Evolutionary conservation across 2,797 vertebrate genomes (phyloP).

Genomic region (Tokudaia tokunoshimensis): DNA sequence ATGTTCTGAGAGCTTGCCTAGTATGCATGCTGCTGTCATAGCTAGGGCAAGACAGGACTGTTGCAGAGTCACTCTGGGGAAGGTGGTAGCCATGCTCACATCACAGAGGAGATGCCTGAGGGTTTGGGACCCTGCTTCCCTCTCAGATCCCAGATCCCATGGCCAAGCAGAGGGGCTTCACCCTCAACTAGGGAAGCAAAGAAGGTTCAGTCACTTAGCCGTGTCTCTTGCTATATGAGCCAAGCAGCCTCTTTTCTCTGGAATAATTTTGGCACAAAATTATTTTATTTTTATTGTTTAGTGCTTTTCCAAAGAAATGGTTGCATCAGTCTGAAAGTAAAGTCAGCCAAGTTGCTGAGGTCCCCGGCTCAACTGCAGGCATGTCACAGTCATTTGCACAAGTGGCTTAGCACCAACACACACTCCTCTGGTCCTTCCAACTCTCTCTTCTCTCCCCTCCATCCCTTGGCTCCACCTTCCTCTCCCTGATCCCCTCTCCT

Average conservation of each 20-base stretch:
- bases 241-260: background rate
- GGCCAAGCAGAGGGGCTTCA: background rate
- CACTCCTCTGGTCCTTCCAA: background rate
- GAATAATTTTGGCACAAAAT: background rate
- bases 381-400: no score
- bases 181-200: background rate
- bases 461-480: no score
- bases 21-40: rapidly evolving
- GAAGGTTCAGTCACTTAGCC: background rate
- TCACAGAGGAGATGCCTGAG: background rate
- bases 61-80: background rate
- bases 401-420: background rate
- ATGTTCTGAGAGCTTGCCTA: background rate
- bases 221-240: no score
- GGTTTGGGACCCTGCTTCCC: background rate
- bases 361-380: background rate
- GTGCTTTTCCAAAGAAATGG: background rate
- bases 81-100: background rate
- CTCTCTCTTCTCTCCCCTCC: background rate
- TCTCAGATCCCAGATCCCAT: no score
- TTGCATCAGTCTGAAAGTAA: background rate
- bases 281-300: background rate
- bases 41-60: no score
- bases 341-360: background rate
- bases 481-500: background rate